Evolutionary conservation across 2,797 vertebrate genomes (phyloP).

Genomic region (Lepus townsendii): DNA sequence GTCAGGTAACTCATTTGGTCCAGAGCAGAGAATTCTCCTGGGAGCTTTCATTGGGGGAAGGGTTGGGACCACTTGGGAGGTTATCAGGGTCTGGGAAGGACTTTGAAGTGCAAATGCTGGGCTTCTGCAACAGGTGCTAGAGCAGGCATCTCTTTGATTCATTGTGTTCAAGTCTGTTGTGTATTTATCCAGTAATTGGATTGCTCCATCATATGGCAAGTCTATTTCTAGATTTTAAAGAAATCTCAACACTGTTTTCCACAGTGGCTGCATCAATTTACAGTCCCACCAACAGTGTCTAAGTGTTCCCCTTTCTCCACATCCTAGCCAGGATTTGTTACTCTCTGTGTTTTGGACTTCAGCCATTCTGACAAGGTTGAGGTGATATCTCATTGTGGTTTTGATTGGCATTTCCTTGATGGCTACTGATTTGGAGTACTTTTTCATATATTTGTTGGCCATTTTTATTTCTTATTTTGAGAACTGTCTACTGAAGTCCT

Average conservation of each 20-base stretch:
- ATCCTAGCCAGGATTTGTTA: background rate
- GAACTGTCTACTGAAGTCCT: background rate
- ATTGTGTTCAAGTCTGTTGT: background rate
- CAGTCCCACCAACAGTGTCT: background rate
- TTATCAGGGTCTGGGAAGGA: no score
- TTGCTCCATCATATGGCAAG: background rate
- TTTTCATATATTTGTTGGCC: background rate
- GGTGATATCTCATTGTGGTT: background rate
- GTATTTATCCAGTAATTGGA: background rate
- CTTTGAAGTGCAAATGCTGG: no score
- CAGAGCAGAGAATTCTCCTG: no score
- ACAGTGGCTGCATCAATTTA: background rate
- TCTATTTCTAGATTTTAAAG: background rate
- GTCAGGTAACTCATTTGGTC: no score
- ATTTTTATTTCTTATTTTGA: background rate
- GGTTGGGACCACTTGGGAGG: no score
- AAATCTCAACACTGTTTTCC: background rate
- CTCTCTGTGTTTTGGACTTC: no score
- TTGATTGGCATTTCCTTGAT: background rate
- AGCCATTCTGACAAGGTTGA: background rate
- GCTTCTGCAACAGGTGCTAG: no score
- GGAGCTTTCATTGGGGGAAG: no score
- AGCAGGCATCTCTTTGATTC: no score
- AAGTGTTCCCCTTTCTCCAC: background rate
- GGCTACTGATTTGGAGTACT: background rate